Conservation (phyloP, 2,888 invertebrate species). For the Brachypalpus laphriformis region DNA sequence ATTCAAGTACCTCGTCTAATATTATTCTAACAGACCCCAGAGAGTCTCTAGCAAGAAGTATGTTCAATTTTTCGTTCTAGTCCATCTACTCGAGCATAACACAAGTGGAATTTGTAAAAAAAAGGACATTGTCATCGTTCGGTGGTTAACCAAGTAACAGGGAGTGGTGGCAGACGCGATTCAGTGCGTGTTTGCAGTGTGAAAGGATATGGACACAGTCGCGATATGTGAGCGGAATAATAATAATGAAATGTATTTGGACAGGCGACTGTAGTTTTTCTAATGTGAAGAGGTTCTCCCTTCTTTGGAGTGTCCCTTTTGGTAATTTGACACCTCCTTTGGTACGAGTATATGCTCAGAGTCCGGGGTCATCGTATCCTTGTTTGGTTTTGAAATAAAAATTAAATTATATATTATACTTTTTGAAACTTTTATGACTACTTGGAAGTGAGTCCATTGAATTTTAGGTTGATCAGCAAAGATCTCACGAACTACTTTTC, state of each 20-base stretch:
- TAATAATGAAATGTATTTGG: conserved; percentile 46
- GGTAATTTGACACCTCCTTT: conserved; percentile 37
- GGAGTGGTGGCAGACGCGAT: conserved; percentile 23
- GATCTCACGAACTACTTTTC: too few relatives aligned
- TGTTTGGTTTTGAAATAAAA: not conserved
- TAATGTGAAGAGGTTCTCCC: conserved; percentile 1
- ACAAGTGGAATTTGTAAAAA: conserved; percentile 7
- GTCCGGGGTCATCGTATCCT: conserved; percentile 35
- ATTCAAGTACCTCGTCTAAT: not conserved
- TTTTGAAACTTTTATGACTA: not conserved
- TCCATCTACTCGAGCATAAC: conserved; percentile 17
- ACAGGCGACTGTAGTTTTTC: conserved; percentile 23
- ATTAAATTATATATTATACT: not conserved
- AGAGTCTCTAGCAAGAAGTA: not conserved
- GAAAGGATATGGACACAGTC: conserved; percentile 37
- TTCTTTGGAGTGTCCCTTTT: conserved; percentile 9
- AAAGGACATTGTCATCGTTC: conserved; percentile 15
- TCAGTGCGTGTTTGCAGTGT: conserved; percentile 10
- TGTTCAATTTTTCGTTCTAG: not conserved
- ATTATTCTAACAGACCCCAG: conserved; percentile 3
- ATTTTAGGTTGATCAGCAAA: not conserved
- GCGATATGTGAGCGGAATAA: conserved; percentile 29
- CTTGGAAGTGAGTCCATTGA: too few relatives aligned
- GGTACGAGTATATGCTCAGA: not conserved
- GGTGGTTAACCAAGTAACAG: not conserved